Base-by-base conservation (phyloP, 2,797 vertebrate genomes). In the Limnodromus scolopaceus region DNA sequence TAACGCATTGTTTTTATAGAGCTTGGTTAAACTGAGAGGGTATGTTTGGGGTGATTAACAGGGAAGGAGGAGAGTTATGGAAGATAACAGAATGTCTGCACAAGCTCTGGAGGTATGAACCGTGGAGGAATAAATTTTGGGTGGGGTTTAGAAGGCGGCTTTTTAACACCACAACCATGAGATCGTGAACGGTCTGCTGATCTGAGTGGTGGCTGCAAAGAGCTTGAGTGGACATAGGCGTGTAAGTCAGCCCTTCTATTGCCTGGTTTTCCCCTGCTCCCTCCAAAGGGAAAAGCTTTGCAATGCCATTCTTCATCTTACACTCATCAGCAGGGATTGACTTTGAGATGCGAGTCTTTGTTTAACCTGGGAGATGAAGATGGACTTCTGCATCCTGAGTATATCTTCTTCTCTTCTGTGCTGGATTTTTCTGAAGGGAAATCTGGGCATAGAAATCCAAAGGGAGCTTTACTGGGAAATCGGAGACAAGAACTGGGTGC, bases 221-320 rank as follows among this genome's bases (percentile, higher is more conserved):
- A 54, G 1, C 24, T 53, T 0, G 10, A 60, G 23, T 6, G 30
- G 68, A 48, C 11, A 4, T 9, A 27, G 25, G 10, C 1, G 0
- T 38, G 18, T 6, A 5, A 36, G 34, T 18, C 76, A 51, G 48
- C 46, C 22, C 54, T 22, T 5, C 39, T 23, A 3, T n/a, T 1
- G 0, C 34, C 6, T 16, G 23, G 13, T 25, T 55, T 53, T 32
- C 20, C 38, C 36, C 9, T 24, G 10, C 17, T 55, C 14, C 25
- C 16, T 39, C 41, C 30, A 24, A 57, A 55, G 13, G 8, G 25
- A 57, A 32, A 45, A 38, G 22, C 11, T 84, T 48, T 27, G 20
- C 23, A 14, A 9, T 10, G 28, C 11, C 0, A 1, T 61, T 88
- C 43, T n/a, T 61, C 23, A 34, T 34, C 36, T 30, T 25, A 13